Evolutionary conservation across 2,797 vertebrate genomes (phyloP).

Genomic region (Trichosurus vulpecula): DNA sequence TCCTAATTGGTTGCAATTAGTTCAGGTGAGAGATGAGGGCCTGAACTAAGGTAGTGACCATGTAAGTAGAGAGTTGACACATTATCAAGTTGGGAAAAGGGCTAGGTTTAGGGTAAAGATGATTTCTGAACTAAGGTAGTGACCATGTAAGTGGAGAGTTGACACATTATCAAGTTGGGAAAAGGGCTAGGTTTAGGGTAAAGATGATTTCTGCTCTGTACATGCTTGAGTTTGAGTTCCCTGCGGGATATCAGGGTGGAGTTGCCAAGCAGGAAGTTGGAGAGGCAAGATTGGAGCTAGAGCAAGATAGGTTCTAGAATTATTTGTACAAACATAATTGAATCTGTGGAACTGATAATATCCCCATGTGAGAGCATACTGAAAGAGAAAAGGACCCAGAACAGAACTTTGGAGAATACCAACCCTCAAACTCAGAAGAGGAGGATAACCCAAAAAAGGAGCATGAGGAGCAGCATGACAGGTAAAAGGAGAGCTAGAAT

Average conservation of each 20-base stretch:
- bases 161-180: background rate
- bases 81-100: background rate
- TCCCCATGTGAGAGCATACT: background rate
- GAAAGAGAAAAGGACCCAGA: background rate
- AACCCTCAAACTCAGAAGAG: background rate
- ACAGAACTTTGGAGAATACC: background rate
- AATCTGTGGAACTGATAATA: background rate
- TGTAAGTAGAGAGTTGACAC: background rate
- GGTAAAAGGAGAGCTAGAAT: background rate
- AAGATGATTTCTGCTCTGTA: background rate
- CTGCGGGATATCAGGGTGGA: background rate
- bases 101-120: background rate
- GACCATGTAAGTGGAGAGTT: background rate
- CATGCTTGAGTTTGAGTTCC: background rate
- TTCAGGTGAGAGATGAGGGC: background rate
- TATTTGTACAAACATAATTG: background rate
- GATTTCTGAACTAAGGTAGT: background rate
- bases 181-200: background rate
- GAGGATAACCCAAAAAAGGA: background rate
- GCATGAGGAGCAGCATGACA: background rate
- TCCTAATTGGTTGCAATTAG: background rate
- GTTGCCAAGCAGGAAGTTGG: background rate
- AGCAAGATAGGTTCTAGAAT: background rate
- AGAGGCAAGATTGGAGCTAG: background rate
- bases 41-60: background rate